phyloP scores from a whole-genome alignment of 2,113 vertebrate species.

The Lampris megalopsis region DNA sequence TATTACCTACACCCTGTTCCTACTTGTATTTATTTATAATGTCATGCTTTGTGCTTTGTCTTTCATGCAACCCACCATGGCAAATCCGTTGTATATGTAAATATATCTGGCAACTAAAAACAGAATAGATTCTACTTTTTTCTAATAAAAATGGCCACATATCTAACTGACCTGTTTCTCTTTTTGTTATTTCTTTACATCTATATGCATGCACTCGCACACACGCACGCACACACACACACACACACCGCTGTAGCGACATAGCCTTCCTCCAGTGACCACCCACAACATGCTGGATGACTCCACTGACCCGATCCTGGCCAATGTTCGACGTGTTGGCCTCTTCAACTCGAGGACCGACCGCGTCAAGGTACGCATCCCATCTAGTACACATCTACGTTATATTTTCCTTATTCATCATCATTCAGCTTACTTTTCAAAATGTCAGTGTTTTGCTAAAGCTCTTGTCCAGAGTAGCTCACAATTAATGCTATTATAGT shows the following conservation, averaged over 20 bases:
- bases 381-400: too few relatives aligned
- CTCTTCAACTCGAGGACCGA: constrained; percentile 94
- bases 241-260: constrained; percentile 82
- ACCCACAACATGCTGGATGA: constrained; percentile 98
- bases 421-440: too few relatives aligned
- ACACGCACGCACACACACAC: background rate
- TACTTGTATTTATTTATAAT: too few relatives aligned
- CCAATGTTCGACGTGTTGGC: constrained; percentile 90
- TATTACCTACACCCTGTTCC: too few relatives aligned
- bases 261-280: constrained; percentile 93
- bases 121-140: too few relatives aligned
- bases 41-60: too few relatives aligned
- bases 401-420: too few relatives aligned
- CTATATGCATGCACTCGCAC: background rate
- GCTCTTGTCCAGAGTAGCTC: too few relatives aligned
- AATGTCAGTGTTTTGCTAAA: background rate
- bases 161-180: constrained; percentile 3
- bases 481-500: too few relatives aligned
- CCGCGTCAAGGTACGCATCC: constrained; percentile 88
- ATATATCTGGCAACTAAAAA: too few relatives aligned
- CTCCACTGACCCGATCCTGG: constrained; percentile 90
- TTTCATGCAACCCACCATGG: too few relatives aligned
- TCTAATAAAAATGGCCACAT: background rate
- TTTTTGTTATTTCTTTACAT: background rate
- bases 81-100: too few relatives aligned